phyloP scores from a whole-genome alignment of 2,797 vertebrate genomes.

The Notolepis coatsorum region DNA sequence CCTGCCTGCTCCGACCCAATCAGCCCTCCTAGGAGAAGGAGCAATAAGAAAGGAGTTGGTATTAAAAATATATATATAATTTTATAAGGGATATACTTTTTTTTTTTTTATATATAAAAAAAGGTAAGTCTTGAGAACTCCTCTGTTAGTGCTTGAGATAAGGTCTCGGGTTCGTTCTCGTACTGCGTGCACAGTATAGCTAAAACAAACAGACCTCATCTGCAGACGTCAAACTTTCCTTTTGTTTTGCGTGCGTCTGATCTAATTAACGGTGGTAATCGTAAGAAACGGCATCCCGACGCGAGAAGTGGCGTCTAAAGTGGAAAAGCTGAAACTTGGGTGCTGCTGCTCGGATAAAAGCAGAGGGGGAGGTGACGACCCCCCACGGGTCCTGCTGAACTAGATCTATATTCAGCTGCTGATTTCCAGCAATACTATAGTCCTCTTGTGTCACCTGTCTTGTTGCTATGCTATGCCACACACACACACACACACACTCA shows the following conservation, averaged over 20 bases:
- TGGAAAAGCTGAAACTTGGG: too few species aligned
- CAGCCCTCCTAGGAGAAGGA: constrained; percentile 42
- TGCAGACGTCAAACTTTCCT: constrained; percentile 11
- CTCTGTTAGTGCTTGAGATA: constrained; percentile 7
- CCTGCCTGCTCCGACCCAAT: constrained; percentile 55
- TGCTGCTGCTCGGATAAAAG: constrained; percentile 4
- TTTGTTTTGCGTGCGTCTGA: too few species aligned
- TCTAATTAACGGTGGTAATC: constrained; percentile 23
- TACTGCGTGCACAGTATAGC: constrained; percentile 7
- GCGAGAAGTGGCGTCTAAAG: not conserved
- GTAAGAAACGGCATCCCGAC: constrained; percentile 2
- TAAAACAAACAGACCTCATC: constrained; percentile 34
- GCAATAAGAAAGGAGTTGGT: too few species aligned
- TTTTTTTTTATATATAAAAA: too few species aligned
- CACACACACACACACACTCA: constrained; percentile 31
- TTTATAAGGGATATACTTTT: too few species aligned
- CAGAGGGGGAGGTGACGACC: constrained; percentile 30
- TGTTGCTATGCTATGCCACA: constrained; percentile 36
- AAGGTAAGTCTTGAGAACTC: constrained; percentile 37
- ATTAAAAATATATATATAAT: too few species aligned
- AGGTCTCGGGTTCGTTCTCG: constrained; percentile 8
- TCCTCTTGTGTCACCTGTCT: constrained; percentile 41
- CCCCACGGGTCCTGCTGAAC: not conserved
- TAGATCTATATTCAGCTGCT: constrained; percentile 14
- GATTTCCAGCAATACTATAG: constrained; percentile 13